phyloP scores from a whole-genome alignment of 1,140 invertebrate species.

The Rhizoglyphus robini region DNA sequence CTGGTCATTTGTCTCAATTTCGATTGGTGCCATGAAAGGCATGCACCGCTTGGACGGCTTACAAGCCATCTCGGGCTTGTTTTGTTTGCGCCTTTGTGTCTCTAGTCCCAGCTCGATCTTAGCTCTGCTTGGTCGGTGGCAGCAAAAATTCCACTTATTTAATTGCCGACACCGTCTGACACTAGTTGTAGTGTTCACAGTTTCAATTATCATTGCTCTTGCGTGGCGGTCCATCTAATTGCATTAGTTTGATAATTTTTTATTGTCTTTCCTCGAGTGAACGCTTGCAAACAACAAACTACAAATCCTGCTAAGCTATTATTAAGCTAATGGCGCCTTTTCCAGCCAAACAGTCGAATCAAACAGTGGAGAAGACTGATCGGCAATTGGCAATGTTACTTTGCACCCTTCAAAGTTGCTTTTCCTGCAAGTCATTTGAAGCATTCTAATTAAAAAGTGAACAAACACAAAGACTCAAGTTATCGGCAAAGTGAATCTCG shows the following conservation, averaged over 20 bases:
- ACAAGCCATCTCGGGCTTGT: not conserved
- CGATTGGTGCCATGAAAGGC: no score
- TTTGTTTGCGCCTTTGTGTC: not conserved
- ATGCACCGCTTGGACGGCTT: not conserved
- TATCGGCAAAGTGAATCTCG: not conserved
- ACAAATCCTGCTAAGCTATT: slow-evolving; percentile 3
- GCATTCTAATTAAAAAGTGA: not conserved
- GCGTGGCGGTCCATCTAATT: not conserved
- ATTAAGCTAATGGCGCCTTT: not conserved
- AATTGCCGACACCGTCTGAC: no score
- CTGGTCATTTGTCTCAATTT: slow-evolving; percentile 12
- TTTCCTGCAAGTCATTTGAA: not conserved
- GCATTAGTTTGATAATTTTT: slow-evolving; percentile 6
- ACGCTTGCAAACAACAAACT: not conserved
- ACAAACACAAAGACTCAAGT: not conserved
- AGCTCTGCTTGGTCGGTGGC: not conserved
- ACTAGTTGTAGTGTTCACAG: no score
- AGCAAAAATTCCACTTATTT: not conserved
- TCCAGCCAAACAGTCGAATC: no score
- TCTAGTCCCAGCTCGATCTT: no score
- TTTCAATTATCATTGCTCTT: slow-evolving; percentile 7
- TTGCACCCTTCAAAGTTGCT: not conserved
- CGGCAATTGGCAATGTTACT: no score
- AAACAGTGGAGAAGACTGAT: no score
- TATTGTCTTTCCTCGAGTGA: not conserved